Evolutionary conservation across 1,140 invertebrate species (phyloP), one percentile per base, ranked within the genome.

Genomic region (Gryllus bimaculatus): DNA sequence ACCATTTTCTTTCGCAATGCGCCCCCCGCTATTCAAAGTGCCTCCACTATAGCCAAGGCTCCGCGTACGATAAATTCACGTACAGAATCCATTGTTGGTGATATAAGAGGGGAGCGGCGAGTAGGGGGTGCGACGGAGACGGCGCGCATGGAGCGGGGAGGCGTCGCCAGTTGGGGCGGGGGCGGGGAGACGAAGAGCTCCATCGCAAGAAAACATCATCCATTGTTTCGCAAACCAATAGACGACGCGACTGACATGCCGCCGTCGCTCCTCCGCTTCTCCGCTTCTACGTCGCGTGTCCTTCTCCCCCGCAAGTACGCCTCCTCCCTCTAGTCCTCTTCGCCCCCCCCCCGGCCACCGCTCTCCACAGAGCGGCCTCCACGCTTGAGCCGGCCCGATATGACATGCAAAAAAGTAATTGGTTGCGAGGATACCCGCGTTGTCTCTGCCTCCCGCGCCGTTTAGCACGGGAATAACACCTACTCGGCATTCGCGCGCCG

Each of bases 151-250:
- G 26, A 5, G 26, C 5, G 26, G 26, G 26, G 26, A 1, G 26
- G 26, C 1, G 26, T n/a, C n/a, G n/a, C n/a, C n/a, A n/a, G n/a
- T n/a, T 5, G 26, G 39, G 78, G 73, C 8, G 74, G 74, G 75
- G 47, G 74, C 26, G 66, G 66, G 54, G 78, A 79, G 78, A 75
- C 21, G 48, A 48, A n/a, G 18, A 77, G 54, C 78, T 78, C 75
- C 79, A 78, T 80, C 77, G 73, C 77, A 80, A 80, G 79, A 73
- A 80, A 80, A 78, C 48, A 78, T 78, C 79, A 80, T 80, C n/a
- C 79, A 80, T 80, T 80, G 79, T 80, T 80, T 78, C 77, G 77
- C 77, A 80, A 80, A 80, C n/a, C 79, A 80, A 80, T 80, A 74
- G 79, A 80, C 47, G 18, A 20, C 20, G 26, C 26, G 26, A 5